These are phyloP conservation scores for Anagyrus pseudococci DNA, from an alignment of 2,888 invertebrate species.

Conservation along the genomic window DNA sequence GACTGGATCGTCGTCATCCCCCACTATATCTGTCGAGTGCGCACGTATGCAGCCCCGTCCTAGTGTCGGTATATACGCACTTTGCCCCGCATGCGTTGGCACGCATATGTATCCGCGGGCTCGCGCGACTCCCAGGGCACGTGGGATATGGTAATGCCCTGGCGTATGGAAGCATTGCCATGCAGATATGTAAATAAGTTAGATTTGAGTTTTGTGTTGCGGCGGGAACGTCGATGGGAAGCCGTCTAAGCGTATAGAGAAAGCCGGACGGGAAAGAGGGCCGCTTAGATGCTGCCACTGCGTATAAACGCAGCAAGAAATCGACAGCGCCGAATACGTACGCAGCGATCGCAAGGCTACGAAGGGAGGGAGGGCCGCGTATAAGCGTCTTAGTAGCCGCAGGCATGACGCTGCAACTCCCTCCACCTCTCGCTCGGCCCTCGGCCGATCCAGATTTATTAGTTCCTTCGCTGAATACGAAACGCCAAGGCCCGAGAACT, in stretches of 20 bases:
- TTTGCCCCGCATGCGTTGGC: constrained; percentile 54
- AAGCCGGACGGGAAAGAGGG: constrained; percentile 39
- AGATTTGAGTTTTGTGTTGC: constrained; percentile 60
- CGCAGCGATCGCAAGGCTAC: not conserved
- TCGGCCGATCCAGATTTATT: constrained; percentile 60
- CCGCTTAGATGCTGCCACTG: constrained; percentile 18
- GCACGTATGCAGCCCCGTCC: no score
- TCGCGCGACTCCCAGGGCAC: constrained; percentile 15
- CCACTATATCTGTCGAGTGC: constrained; percentile 24
- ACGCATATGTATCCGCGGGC: constrained; percentile 46
- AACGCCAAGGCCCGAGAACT: constrained; percentile 37
- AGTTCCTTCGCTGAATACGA: constrained; percentile 46
- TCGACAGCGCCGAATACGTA: constrained; percentile 12
- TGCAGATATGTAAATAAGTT: constrained; percentile 61
- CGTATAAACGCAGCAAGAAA: constrained; percentile 25
- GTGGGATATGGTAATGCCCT: constrained; percentile 57
- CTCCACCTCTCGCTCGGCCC: no score
- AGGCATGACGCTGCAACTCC: no score
- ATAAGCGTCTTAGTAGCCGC: constrained; percentile 60
- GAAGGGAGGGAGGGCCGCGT: constrained; percentile 28
- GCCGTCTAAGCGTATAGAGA: constrained; percentile 43
- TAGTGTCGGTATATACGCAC: no score
- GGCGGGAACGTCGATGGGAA: constrained; percentile 57
- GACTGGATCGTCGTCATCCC: constrained; percentile 34
- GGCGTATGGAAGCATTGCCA: constrained; percentile 52